These are phyloP conservation scores for Nettapus auritus DNA, from an alignment of 2,113 vertebrate species.

Conservation along the genomic window DNA sequence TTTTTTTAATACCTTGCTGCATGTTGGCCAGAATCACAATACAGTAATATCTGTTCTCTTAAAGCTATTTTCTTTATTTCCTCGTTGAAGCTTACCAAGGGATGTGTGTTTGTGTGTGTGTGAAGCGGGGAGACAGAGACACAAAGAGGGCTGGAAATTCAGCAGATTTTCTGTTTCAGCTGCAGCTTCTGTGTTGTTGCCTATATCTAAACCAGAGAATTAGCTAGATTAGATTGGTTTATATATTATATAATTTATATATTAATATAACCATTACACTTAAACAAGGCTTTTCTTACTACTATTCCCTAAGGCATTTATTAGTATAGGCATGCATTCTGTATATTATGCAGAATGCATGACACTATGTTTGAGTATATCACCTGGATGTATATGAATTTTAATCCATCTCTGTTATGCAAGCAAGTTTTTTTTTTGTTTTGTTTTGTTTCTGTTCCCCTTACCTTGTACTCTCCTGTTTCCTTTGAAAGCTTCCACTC, in stretches of 20 bases:
- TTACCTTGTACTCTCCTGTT: neutral
- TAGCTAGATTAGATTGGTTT: neutral
- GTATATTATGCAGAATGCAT: neutral
- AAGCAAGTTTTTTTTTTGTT: neutral
- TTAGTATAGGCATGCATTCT: conserved; percentile 8
- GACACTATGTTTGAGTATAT: neutral
- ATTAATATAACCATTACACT: neutral
- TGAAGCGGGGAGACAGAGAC: neutral
- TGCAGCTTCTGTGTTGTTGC: conserved; percentile 21
- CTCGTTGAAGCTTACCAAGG: neutral
- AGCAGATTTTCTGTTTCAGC: neutral
- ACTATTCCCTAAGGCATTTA: conserved; percentile 9
- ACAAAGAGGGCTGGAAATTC: neutral
- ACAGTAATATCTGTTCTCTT: neutral
- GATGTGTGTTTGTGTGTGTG: neutral
- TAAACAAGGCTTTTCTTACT: neutral
- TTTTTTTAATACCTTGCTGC: neutral
- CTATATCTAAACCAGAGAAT: neutral
- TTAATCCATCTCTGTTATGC: neutral
- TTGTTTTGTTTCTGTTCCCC: neutral
- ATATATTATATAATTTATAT: no score
- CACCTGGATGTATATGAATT: neutral
- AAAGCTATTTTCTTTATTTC: neutral
- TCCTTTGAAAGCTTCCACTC: neutral
- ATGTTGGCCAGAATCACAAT: neutral